A percentile compares a stretch with the other conserved stretches of the same genome.
Conservation (phyloP, 2,888 invertebrate species). For the Cerceris ruficornis region DNA sequence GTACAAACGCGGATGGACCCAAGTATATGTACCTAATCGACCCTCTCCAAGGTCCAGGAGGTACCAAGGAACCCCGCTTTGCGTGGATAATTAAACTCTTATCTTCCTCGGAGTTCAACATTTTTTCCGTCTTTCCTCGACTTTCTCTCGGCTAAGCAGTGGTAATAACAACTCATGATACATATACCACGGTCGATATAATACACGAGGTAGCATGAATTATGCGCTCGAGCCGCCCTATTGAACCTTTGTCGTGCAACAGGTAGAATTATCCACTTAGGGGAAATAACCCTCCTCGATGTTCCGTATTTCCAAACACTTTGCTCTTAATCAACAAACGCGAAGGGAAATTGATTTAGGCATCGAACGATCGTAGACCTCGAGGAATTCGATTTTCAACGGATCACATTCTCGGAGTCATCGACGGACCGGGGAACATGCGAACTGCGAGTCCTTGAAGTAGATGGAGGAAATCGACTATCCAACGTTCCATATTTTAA, state of each 20-base stretch:
- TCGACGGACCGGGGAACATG: neutral
- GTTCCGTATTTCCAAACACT: neutral
- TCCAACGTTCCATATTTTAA: slow-evolving; percentile 56
- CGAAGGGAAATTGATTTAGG: neutral
- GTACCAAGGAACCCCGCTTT: slow-evolving; percentile 38
- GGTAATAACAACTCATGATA: slow-evolving; percentile 36
- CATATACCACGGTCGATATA: slow-evolving; percentile 40
- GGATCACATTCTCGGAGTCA: neutral
- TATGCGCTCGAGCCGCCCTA: slow-evolving; percentile 27
- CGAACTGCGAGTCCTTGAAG: neutral
- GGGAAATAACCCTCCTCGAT: slow-evolving; percentile 6
- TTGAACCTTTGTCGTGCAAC: slow-evolving; percentile 35
- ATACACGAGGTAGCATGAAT: slow-evolving; percentile 20
- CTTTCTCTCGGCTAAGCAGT: slow-evolving; percentile 25
- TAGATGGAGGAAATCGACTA: slow-evolving; percentile 37
- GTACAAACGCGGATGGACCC: slow-evolving; percentile 34
- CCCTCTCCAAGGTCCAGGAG: slow-evolving; percentile 21
- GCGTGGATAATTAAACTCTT: slow-evolving; percentile 66
- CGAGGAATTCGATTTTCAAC: neutral
- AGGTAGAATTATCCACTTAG: slow-evolving; percentile 30
- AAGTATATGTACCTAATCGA: slow-evolving; percentile 46
- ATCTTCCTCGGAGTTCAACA: slow-evolving; percentile 29
- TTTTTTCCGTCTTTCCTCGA: slow-evolving; percentile 36
- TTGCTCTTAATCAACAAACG: neutral
- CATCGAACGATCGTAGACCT: neutral